Evolutionary conservation across 2,888 invertebrate genomes (phyloP), one percentile per base, ranked within the genome.

Genomic region (Drosophila rubida): DNA sequence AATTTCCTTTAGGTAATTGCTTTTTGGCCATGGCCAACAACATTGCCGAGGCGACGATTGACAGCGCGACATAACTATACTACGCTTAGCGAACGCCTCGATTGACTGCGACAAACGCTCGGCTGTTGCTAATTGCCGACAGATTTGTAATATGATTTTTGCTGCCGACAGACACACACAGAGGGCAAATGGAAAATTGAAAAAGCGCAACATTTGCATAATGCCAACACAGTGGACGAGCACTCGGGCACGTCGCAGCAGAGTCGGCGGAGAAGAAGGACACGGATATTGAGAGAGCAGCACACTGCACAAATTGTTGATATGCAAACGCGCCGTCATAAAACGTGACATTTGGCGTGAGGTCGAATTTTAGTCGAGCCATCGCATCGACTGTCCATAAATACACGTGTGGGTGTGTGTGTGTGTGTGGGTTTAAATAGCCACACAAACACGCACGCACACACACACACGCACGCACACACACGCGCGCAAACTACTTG

Each of bases 291-390:
- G 51, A 55, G 44, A 69, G 75, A 55, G 65, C 30, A 55, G 65
- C 30, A 14, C 37, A 22, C 55, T 60, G 65, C 58, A 61, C 64
- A 49, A 76, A 53, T 74, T 86, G 78, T 79, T 83, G 67, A 75
- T 77, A 69, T 83, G 64, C 70, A 68, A 87, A 86, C 50, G 60
- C 60, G 75, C 58, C 69, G 66, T 55, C 72, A 84, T 88, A 79
- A 84, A 88, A 87, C 87, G 87, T 85, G 84, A 88, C 88, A 88
- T 79, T 87, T 82, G 80, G 71, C 63, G 74, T 57, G 54, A 67
- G 68, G 62, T 77, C 55, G 71, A 82, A 63, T 67, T 74, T 51
- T 11, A 68, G 70, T 50, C 65, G 66, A 69, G 72, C 39, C 68
- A 68, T 68, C 62, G 60, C 69, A 87, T 73, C 69, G 78, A 72